Base-by-base conservation (phyloP, 1,140 invertebrate species). In the Calliopsis andreniformis region DNA sequence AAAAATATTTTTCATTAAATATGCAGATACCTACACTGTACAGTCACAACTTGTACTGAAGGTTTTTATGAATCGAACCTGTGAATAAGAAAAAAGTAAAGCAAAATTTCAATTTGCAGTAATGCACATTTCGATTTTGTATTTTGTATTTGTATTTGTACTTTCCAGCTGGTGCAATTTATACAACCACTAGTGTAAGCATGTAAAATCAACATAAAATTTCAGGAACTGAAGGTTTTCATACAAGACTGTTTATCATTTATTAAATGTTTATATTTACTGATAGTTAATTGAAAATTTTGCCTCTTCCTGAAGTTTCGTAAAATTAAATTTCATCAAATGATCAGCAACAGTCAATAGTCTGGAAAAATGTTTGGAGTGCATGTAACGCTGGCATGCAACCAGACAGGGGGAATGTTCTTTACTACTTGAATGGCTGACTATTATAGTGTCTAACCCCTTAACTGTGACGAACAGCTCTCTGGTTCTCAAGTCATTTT, bases 391-490 rank as follows among this genome's bases (percentile, higher is more conserved):
- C 12, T 58, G 30, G 42, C 20, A 47, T 30, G 56, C 25, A 12
- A 56, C 25, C 10, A 25, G 28, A 66, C 39, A 39, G 32, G 16
- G 23, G 49, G 42, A 63, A 35, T 56, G 78, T 78, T 43, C 75
- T 47, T 51, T 55, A 56, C 79, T 75, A 70, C 80, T 83, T 75
- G 76, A 64, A 70, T 82, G 80, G 73, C 75, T 49, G 53, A 70
- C 68, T 61, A 73, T 63, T 30, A 63, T 49, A 71, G 47, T 61
- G 39, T 18, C 14, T 62, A 49, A 78, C 70, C 66, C 67, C 43
- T 71, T 82, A 83, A 83, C 79, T 73, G 78, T 68, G 79, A 77
- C 71, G 69, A 82, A 82, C 79, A 63, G 55, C 63, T n/a, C n/a
- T n/a, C n/a, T 59, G 20, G 58, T 82, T 78, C 75, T 83, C 55